Evolutionary conservation across 2,888 invertebrate species (phyloP).

Genomic region (Vanessa cardui): DNA sequence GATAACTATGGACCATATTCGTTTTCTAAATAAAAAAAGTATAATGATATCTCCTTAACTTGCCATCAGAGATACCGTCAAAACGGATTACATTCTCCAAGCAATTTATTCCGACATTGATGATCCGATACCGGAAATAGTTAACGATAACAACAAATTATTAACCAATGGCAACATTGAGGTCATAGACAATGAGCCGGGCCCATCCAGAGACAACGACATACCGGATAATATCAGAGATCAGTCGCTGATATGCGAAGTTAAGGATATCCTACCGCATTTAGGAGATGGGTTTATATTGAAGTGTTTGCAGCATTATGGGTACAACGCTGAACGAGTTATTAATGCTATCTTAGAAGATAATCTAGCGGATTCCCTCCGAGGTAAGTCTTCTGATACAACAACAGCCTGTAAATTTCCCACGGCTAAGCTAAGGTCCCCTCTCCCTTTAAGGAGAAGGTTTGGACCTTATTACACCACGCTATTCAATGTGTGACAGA

Average conservation of each 20-base stretch:
- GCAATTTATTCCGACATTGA: slow-evolving; percentile 77
- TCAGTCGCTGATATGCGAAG: slow-evolving; percentile 83
- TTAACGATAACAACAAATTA: slow-evolving; percentile 31
- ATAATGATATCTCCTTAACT: slow-evolving; percentile 41
- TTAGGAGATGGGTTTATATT: slow-evolving; percentile 90
- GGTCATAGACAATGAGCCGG: slow-evolving; percentile 44
- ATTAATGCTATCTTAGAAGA: slow-evolving; percentile 93
- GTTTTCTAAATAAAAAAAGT: background rate
- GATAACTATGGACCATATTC: too few species aligned
- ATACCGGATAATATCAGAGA: slow-evolving; percentile 73
- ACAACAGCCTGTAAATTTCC: too few species aligned
- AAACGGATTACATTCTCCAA: slow-evolving; percentile 80
- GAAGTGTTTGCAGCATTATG: slow-evolving; percentile 89
- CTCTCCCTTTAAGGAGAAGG: too few species aligned
- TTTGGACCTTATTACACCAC: too few species aligned
- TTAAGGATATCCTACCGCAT: slow-evolving; percentile 91
- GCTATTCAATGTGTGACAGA: too few species aligned
- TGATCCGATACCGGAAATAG: slow-evolving; percentile 58
- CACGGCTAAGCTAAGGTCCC: too few species aligned
- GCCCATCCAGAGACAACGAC: slow-evolving; percentile 55
- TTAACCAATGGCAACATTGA: slow-evolving; percentile 59
- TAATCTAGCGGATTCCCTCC: slow-evolving; percentile 69
- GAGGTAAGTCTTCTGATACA: slow-evolving; percentile 54
- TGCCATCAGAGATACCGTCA: slow-evolving; percentile 77
- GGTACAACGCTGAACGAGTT: slow-evolving; percentile 88